phyloP scores from a whole-genome alignment of 2,888 invertebrate genomes.

The Diaprepes abbreviatus region DNA sequence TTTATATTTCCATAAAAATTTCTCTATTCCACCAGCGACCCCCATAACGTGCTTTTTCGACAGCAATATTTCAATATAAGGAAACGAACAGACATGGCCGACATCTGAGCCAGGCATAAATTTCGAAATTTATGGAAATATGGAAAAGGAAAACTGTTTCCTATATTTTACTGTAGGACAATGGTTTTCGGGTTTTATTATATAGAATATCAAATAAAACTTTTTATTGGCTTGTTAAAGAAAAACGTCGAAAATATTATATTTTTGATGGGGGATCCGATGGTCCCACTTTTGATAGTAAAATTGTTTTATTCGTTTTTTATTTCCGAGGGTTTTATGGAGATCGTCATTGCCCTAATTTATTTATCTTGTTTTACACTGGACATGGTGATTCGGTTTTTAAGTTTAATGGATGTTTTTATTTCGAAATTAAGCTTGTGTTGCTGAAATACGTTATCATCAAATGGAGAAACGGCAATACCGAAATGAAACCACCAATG shows the following conservation, averaged over 20 bases:
- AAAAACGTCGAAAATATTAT: too few relatives aligned
- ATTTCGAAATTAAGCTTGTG: too few relatives aligned
- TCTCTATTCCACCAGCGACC: not conserved
- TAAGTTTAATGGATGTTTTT: too few relatives aligned
- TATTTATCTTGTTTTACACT: too few relatives aligned
- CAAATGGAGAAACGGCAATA: too few relatives aligned
- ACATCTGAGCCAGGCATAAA: constrained; percentile 16
- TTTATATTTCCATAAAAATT: constrained; percentile 11
- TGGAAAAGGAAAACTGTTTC: constrained; percentile 21
- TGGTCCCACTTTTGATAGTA: constrained; percentile 9
- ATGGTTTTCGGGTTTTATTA: constrained; percentile 22
- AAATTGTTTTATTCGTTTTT: not conserved
- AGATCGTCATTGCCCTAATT: too few relatives aligned
- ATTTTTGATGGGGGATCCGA: too few relatives aligned
- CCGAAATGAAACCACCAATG: too few relatives aligned
- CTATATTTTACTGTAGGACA: constrained; percentile 24
- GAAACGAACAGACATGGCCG: constrained; percentile 13
- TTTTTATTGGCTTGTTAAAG: constrained; percentile 28
- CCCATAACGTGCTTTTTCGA: constrained; percentile 7
- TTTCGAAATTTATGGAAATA: constrained; percentile 14
- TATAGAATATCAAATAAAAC: constrained; percentile 11
- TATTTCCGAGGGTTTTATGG: too few relatives aligned
- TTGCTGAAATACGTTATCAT: too few relatives aligned
- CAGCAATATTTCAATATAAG: constrained; percentile 21
- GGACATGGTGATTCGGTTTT: too few relatives aligned